Percentiles rank a stretch among this genome's conserved stretches.
Evolutionary conservation across 2,113 vertebrate genomes (phyloP).

Genomic region (Carettochelys insculpta): DNA sequence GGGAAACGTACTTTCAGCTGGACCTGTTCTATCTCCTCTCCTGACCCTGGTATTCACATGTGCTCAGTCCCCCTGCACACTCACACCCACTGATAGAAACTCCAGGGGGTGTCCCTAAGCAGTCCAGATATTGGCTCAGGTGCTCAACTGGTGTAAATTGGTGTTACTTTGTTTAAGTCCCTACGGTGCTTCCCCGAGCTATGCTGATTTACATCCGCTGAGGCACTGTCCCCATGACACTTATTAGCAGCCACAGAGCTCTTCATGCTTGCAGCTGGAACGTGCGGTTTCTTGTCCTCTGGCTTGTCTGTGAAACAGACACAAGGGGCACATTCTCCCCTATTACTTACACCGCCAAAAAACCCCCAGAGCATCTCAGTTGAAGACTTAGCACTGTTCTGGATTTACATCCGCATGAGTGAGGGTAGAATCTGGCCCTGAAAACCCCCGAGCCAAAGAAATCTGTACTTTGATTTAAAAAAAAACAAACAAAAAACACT

Average conservation of each 20-base stretch:
- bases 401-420: accelerated
- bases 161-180: accelerated
- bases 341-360: neutral
- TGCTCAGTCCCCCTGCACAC: neutral
- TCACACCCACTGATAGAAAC: conserved; percentile 5
- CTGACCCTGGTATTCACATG: accelerated
- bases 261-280: neutral
- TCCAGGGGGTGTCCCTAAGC: neutral
- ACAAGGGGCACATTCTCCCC: neutral
- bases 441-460: accelerated
- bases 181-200: accelerated
- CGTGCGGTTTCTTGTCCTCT: neutral
- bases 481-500: too few relatives aligned
- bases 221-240: neutral
- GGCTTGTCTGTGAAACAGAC: neutral
- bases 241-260: neutral
- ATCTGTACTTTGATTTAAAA: neutral
- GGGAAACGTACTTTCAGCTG: neutral
- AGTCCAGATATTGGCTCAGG: neutral
- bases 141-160: neutral
- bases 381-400: neutral
- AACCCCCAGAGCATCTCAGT: neutral
- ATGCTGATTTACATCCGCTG: neutral
- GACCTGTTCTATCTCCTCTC: neutral
- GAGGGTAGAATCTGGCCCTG: neutral